Evolutionary conservation across 2,888 invertebrate species (phyloP).

Genomic region (Embidobia sp.): DNA sequence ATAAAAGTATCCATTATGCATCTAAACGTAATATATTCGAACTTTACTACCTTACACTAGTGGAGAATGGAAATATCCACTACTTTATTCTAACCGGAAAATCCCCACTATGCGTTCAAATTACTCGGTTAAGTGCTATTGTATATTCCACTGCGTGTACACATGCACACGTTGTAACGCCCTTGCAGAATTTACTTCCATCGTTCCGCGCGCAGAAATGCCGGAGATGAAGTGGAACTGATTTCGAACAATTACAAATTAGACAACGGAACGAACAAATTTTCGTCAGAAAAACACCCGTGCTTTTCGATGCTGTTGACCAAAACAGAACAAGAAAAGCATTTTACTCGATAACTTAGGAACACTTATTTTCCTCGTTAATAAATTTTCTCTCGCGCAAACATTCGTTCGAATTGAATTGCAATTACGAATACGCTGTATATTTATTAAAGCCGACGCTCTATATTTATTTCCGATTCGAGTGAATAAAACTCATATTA

Average conservation of each 20-base stretch:
- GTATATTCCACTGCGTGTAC: conserved; percentile 49
- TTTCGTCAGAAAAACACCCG: not conserved
- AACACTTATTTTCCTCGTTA: not conserved
- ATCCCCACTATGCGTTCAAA: conserved; percentile 51
- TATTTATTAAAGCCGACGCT: conserved; percentile 9
- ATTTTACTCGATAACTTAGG: not conserved
- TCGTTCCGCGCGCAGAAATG: conserved; percentile 21
- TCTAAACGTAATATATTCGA: conserved; percentile 34
- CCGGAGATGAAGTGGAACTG: conserved; percentile 34
- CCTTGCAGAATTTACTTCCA: conserved; percentile 37
- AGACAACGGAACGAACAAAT: conserved; percentile 2
- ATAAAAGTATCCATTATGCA: conserved; percentile 31
- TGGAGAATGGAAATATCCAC: conserved; percentile 41
- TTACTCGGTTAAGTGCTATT: conserved; percentile 54
- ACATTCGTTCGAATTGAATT: conserved; percentile 34
- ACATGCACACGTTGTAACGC: conserved; percentile 27
- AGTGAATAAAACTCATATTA: conserved; percentile 55
- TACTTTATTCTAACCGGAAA: conserved; percentile 57
- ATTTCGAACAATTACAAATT: conserved; percentile 31
- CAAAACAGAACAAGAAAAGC: not conserved
- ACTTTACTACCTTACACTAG: conserved; percentile 28
- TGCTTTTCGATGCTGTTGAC: no score
- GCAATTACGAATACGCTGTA: conserved; percentile 17
- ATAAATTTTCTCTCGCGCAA: conserved; percentile 14
- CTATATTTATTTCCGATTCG: conserved; percentile 36